Evolutionary conservation across 2,113 vertebrate species (phyloP).

Genomic region (Glaucidium brasilianum): DNA sequence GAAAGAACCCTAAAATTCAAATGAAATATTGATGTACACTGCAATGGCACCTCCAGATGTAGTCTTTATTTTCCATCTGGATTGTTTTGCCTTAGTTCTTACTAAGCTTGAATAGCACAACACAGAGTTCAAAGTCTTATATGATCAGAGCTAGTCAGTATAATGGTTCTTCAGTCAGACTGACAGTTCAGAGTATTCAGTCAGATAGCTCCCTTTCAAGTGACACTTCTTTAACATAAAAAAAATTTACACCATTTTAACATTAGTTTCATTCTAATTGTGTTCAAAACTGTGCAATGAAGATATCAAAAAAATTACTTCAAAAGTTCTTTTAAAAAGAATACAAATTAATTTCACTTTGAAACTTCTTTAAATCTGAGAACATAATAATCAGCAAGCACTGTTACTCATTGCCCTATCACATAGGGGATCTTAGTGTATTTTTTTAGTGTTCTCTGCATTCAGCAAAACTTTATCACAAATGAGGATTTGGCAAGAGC

Average conservation of each 20-base stretch:
- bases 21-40: neutral
- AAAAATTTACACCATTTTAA: neutral
- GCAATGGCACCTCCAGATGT: neutral
- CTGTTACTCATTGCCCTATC: neutral
- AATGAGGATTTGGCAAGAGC: neutral
- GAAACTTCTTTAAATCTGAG: neutral
- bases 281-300: neutral
- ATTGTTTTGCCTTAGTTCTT: neutral
- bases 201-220: neutral
- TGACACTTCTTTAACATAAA: neutral
- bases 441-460: neutral
- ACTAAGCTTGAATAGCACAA: neutral
- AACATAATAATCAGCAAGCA: neutral
- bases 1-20: constrained; percentile 79
- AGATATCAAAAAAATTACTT: neutral
- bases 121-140: neutral
- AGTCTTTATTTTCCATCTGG: neutral
- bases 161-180: neutral
- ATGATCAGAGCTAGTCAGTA: neutral
- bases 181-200: neutral
- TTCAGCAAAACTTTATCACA: neutral
- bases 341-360: neutral
- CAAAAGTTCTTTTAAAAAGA: neutral
- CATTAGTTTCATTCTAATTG: neutral
- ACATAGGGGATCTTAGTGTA: neutral